Conservation (phyloP, 2,113 vertebrate genomes). For the Bufo bufo region DNA sequence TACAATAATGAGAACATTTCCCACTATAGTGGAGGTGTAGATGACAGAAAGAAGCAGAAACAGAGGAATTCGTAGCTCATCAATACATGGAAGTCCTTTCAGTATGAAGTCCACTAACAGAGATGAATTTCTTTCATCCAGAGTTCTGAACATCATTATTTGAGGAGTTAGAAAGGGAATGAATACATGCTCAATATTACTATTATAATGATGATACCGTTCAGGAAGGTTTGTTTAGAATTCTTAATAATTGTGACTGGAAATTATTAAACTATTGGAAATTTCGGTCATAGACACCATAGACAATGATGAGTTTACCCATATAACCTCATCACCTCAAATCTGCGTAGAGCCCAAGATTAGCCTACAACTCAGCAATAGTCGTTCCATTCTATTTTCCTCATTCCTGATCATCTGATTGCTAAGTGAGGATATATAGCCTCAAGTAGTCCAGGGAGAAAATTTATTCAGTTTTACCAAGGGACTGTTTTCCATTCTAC, state of each 20-base stretch:
- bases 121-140: neutral
- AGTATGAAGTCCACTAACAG: conserved; percentile 36
- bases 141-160: neutral
- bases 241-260: neutral
- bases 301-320: too few relatives aligned
- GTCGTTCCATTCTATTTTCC: neutral
- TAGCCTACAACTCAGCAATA: neutral
- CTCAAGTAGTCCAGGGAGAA: neutral
- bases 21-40: conserved; percentile 65
- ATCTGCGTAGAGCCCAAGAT: too few relatives aligned
- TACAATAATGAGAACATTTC: conserved; percentile 65
- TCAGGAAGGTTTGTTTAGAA: too few relatives aligned
- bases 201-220: too few relatives aligned
- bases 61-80: conserved; percentile 49
- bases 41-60: conserved; percentile 63
- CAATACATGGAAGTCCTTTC: conserved; percentile 33
- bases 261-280: neutral
- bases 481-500: neutral
- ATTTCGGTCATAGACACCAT: too few relatives aligned
- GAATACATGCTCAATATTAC: too few relatives aligned
- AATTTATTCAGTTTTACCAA: neutral
- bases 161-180: neutral
- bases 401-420: neutral
- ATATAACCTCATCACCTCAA: too few relatives aligned
- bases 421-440: neutral